Percentiles rank a stretch among this genome's conserved stretches.
Evolutionary conservation across 2,888 invertebrate species (phyloP).

Genomic region (Marasmarcha lunaedactyla): DNA sequence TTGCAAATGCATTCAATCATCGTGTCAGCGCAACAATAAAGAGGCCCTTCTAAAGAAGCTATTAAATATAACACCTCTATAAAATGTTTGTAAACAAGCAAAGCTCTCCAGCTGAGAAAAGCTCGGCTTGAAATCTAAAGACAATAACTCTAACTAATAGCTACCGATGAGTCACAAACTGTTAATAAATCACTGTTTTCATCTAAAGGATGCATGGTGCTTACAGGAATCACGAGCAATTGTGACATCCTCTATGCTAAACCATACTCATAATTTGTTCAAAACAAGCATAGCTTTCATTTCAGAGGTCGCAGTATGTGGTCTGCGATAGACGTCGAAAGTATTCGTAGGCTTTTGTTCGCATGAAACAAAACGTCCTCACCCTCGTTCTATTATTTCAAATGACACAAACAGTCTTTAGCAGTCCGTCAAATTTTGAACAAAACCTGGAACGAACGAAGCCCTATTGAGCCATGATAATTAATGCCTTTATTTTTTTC

Average conservation of each 20-base stretch:
- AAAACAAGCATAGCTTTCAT: constrained; percentile 49
- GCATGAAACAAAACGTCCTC: constrained; percentile 65
- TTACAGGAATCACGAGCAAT: constrained; percentile 60
- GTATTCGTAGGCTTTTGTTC: constrained; percentile 44
- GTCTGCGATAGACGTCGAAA: constrained; percentile 35
- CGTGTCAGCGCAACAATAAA: constrained; percentile 40
- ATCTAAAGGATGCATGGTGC: constrained; percentile 25
- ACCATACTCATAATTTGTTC: constrained; percentile 67
- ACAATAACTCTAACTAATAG: constrained; percentile 50
- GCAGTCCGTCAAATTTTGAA: constrained; percentile 37
- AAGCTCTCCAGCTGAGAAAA: constrained; percentile 54
- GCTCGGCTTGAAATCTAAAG: constrained; percentile 30
- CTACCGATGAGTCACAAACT: constrained; percentile 57
- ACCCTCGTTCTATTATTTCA: constrained; percentile 54
- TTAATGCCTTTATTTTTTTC: constrained; percentile 48
- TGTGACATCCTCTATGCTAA: constrained; percentile 53
- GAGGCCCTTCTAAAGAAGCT: constrained; percentile 55
- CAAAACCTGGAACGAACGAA: constrained; percentile 51
- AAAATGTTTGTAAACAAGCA: constrained; percentile 68
- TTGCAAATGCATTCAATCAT: constrained; percentile 34
- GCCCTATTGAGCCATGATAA: constrained; percentile 42
- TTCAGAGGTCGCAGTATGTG: constrained; percentile 58
- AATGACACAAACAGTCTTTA: constrained; percentile 44
- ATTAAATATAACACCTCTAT: constrained; percentile 62
- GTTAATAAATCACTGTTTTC: constrained; percentile 56